These are phyloP conservation scores for Biston stratarius DNA, from an alignment of 2,888 invertebrate species.

Conservation along the genomic window DNA sequence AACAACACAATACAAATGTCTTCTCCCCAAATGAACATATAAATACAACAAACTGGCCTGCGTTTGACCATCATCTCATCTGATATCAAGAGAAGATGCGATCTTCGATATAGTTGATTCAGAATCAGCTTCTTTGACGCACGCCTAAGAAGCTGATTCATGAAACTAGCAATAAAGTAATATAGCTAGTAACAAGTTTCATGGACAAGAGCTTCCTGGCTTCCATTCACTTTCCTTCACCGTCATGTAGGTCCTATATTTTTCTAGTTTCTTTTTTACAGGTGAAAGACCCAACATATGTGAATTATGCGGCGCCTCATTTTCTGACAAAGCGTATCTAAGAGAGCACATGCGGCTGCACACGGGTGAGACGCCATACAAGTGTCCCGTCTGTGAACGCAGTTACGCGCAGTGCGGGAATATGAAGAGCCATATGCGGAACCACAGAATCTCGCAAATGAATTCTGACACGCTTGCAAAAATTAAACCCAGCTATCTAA, in stretches of 20 bases:
- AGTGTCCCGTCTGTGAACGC: conserved; percentile 77
- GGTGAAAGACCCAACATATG: conserved; percentile 77
- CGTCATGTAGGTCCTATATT: neutral
- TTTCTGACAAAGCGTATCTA: conserved; percentile 75
- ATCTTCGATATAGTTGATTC: too few relatives aligned
- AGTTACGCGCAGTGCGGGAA: conserved; percentile 79
- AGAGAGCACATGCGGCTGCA: conserved; percentile 80
- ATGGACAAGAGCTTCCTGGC: too few relatives aligned
- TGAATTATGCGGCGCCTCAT: conserved; percentile 69
- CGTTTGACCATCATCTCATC: too few relatives aligned
- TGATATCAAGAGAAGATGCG: too few relatives aligned
- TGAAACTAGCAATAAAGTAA: too few relatives aligned
- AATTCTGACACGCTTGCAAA: conserved; percentile 64
- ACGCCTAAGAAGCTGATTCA: too few relatives aligned
- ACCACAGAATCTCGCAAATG: conserved; percentile 74
- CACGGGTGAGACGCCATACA: conserved; percentile 80
- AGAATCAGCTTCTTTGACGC: too few relatives aligned
- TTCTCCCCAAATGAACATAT: too few relatives aligned
- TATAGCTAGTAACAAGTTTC: too few relatives aligned
- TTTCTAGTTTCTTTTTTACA: conserved; percentile 50
- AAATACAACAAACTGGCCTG: too few relatives aligned
- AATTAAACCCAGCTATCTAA: conserved; percentile 74
- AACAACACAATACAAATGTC: too few relatives aligned
- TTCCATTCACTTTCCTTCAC: too few relatives aligned
- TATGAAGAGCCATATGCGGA: conserved; percentile 80